Conservation (phyloP, 2,888 invertebrate species). For the Xylota sylvarum region DNA sequence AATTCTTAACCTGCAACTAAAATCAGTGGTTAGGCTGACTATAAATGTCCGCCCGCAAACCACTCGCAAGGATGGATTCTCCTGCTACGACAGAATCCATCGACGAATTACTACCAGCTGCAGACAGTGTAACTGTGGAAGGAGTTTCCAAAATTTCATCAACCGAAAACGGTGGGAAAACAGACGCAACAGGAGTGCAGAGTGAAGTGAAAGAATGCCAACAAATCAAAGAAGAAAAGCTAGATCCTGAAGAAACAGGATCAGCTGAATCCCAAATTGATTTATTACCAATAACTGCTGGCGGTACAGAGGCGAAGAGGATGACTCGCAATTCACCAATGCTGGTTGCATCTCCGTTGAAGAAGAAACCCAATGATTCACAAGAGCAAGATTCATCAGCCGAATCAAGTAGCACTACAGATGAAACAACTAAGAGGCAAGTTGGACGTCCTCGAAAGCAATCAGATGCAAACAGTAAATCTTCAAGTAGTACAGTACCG, state of each 20-base stretch:
- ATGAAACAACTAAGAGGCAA: slow-evolving; percentile 46
- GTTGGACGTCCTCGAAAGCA: slow-evolving; percentile 34
- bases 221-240: slow-evolving; percentile 46
- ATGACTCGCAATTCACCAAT: slow-evolving; percentile 63
- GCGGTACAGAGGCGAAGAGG: slow-evolving; percentile 32
- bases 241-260: slow-evolving; percentile 32
- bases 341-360: slow-evolving; percentile 37
- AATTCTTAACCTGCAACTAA: background rate
- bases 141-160: background rate
- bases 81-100: slow-evolving; percentile 18
- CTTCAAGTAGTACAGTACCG: slow-evolving; percentile 37
- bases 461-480: slow-evolving; percentile 40
- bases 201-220: slow-evolving; percentile 13
- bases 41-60: slow-evolving; percentile 67
- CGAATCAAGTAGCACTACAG: slow-evolving; percentile 32
- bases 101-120: background rate
- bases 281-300: background rate
- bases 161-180: slow-evolving; percentile 44
- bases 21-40: background rate
- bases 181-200: background rate
- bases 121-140: background rate
- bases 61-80: slow-evolving; percentile 66
- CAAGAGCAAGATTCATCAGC: slow-evolving; percentile 55
- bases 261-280: background rate
- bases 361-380: slow-evolving; percentile 49